These are phyloP conservation scores for Castor canadensis DNA, from an alignment of 2,113 vertebrate genomes.

Conservation along the genomic window DNA sequence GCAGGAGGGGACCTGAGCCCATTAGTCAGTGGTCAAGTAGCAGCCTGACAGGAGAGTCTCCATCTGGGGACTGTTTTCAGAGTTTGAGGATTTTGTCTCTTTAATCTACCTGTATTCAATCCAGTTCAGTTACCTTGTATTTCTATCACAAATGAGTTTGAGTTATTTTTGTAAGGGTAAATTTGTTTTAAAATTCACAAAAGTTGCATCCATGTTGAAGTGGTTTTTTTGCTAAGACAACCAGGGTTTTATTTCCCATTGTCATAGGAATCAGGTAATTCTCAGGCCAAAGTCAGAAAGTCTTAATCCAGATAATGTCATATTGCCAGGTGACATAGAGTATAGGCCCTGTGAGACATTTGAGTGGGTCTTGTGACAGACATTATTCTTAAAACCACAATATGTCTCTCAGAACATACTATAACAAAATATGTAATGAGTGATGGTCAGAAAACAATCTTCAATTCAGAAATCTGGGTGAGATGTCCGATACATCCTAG, in stretches of 20 bases:
- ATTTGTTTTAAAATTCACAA: neutral
- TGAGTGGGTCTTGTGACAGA: neutral
- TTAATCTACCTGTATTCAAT: neutral
- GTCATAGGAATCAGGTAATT: neutral
- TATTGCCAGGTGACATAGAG: neutral
- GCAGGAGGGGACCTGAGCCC: accelerated
- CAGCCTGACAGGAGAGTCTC: neutral
- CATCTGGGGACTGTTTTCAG: neutral
- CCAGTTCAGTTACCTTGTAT: neutral
- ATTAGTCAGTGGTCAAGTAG: neutral
- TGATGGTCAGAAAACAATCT: neutral
- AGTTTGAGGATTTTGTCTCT: neutral
- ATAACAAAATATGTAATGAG: neutral
- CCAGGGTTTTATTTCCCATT: neutral
- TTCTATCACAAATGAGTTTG: neutral
- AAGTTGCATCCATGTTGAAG: neutral
- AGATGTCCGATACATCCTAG: neutral
- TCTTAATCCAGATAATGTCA: neutral
- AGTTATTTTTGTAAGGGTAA: neutral
- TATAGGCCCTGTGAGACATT: neutral
- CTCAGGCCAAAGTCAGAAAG: neutral
- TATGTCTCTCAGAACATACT: neutral
- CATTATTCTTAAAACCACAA: neutral
- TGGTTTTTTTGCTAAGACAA: neutral
- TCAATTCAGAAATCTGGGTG: neutral